Conservation (phyloP, 2,797 vertebrate species). For the Bufotes viridis region DNA sequence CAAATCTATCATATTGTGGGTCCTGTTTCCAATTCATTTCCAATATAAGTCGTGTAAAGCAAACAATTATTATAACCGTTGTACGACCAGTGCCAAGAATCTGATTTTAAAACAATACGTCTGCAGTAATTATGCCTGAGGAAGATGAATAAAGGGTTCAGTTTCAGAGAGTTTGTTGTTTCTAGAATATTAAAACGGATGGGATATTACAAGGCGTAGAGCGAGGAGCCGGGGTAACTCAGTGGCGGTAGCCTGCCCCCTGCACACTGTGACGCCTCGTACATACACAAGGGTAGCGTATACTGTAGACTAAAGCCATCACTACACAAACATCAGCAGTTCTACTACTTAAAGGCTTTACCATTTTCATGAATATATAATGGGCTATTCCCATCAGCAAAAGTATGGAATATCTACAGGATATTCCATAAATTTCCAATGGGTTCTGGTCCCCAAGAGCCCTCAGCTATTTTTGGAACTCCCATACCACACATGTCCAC, state of each 20-base stretch:
- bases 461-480: no score
- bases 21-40: slow-evolving; percentile 59
- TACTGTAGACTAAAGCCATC: neutral
- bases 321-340: no score
- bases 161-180: slow-evolving; percentile 55
- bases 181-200: slow-evolving; percentile 48
- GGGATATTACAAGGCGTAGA: slow-evolving; percentile 22
- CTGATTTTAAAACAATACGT: slow-evolving; percentile 56
- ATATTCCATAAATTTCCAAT: no score
- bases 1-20: slow-evolving; percentile 47
- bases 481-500: no score
- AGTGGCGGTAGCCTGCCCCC: neutral
- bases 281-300: neutral
- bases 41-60: slow-evolving; percentile 50
- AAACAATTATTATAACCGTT: slow-evolving; percentile 54
- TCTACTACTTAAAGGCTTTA: no score
- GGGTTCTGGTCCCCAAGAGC: no score
- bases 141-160: slow-evolving; percentile 61
- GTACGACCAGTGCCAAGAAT: slow-evolving; percentile 41
- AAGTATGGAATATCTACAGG: no score
- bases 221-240: neutral
- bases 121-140: slow-evolving; percentile 54
- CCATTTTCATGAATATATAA: no score
- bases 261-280: neutral
- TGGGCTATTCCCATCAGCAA: no score